A percentile compares a stretch with the other conserved stretches of the same genome.
Evolutionary conservation across 2,888 invertebrate genomes (phyloP).

Genomic region (Seladonia tumulorum): DNA sequence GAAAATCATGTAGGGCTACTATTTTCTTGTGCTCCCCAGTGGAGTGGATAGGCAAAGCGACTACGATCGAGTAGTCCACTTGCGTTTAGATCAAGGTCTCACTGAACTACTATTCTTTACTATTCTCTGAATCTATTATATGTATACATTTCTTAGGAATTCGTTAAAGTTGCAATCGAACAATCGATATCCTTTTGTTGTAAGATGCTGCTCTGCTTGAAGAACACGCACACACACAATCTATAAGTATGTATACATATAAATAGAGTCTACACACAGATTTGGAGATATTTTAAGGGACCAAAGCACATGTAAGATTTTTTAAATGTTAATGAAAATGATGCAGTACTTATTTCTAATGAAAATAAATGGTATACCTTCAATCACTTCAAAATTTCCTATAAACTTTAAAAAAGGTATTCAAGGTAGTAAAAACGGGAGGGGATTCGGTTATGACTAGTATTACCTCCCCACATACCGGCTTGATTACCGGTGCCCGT

Average conservation of each 20-base stretch:
- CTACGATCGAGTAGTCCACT: too few species aligned
- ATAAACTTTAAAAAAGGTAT: background rate
- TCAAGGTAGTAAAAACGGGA: slow-evolving; percentile 4
- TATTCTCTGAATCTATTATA: background rate
- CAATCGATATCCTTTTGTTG: background rate
- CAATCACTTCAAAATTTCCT: background rate
- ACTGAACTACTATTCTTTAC: too few species aligned
- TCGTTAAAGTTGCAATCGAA: background rate
- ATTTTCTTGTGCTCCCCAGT: too few species aligned
- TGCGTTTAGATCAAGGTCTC: too few species aligned
- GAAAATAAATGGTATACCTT: background rate
- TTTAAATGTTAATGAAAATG: background rate
- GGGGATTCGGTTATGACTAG: slow-evolving; percentile 63
- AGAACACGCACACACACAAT: background rate
- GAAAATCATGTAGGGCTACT: too few species aligned
- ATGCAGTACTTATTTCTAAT: background rate
- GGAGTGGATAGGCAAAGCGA: too few species aligned
- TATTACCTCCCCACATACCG: slow-evolving; percentile 85
- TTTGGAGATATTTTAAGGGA: background rate
- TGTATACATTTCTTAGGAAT: background rate
- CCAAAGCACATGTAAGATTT: background rate
- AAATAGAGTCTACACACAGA: background rate
- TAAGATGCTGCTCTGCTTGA: background rate
- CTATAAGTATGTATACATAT: background rate
- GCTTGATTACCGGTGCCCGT: slow-evolving; percentile 86